A percentile compares a stretch with the other conserved stretches of the same genome.
Evolutionary conservation across 2,888 invertebrate species (phyloP).

Genomic region (Lobophora halterata): DNA sequence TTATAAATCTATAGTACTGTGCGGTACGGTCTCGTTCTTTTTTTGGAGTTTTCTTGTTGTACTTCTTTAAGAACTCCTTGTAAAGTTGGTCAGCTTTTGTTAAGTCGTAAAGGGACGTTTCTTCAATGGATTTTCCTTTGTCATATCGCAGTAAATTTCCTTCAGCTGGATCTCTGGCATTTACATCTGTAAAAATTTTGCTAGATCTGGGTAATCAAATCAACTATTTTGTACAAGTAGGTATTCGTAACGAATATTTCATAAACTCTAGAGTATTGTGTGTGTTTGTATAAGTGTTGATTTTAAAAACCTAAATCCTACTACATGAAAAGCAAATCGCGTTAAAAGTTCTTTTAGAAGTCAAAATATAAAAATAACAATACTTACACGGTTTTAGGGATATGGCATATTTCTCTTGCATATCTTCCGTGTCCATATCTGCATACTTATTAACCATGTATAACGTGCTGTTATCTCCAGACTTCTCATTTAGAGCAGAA

Average conservation of each 20-base stretch:
- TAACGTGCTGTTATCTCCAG: constrained; percentile 30
- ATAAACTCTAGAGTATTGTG: too few relatives aligned
- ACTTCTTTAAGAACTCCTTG: constrained; percentile 34
- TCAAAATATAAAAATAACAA: too few relatives aligned
- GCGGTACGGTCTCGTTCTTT: constrained; percentile 30
- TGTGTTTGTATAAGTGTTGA: too few relatives aligned
- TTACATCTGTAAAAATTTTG: constrained; percentile 40
- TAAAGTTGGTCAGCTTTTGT: constrained; percentile 43
- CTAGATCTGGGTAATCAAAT: too few relatives aligned
- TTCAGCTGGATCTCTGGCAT: constrained; percentile 25
- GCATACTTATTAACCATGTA: constrained; percentile 51
- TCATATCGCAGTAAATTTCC: constrained; percentile 7
- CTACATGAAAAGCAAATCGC: too few relatives aligned
- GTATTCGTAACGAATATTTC: too few relatives aligned
- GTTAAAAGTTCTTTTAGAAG: too few relatives aligned
- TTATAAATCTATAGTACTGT: constrained; percentile 53
- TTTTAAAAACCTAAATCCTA: too few relatives aligned
- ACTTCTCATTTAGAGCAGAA: constrained; percentile 41
- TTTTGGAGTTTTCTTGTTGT: constrained; percentile 34
- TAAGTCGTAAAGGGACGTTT: constrained; percentile 44
- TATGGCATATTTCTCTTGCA: constrained; percentile 46
- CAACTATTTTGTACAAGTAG: too few relatives aligned
- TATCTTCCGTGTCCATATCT: constrained; percentile 43
- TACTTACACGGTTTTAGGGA: constrained; percentile 52
- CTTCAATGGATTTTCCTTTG: constrained; percentile 14